These are phyloP conservation scores for Mythimna albipuncta DNA, from an alignment of 2,888 invertebrate genomes.

Conservation along the genomic window DNA sequence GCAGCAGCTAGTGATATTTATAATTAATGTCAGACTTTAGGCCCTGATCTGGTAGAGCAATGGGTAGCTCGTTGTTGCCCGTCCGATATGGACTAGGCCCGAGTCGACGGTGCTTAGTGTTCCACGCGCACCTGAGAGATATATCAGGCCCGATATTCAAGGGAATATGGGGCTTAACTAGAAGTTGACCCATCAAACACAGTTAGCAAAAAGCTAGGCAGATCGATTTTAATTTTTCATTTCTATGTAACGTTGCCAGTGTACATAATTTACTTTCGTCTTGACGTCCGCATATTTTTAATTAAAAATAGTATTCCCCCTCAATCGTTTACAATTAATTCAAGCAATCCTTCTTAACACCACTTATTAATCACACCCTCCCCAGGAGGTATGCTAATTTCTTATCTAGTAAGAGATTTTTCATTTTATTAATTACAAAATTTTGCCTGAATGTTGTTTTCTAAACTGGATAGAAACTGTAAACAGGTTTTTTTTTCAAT, in stretches of 20 bases:
- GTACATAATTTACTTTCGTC: neutral
- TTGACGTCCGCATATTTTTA: neutral
- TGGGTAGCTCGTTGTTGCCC: too few relatives aligned
- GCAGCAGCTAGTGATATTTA: too few relatives aligned
- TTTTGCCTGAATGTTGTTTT: slow-evolving; percentile 57
- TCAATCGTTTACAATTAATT: slow-evolving; percentile 51
- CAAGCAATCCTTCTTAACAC: slow-evolving; percentile 43
- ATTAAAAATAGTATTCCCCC: slow-evolving; percentile 39
- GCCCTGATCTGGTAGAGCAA: too few relatives aligned
- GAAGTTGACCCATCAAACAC: too few relatives aligned
- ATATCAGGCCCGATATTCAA: too few relatives aligned
- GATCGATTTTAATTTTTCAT: neutral
- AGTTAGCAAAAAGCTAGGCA: too few relatives aligned
- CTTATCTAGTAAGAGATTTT: slow-evolving; percentile 58
- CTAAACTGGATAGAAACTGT: slow-evolving; percentile 65
- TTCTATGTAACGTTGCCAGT: neutral
- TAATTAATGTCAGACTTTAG: too few relatives aligned
- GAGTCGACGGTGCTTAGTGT: too few relatives aligned
- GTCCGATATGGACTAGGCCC: too few relatives aligned
- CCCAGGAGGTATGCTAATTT: slow-evolving; percentile 65
- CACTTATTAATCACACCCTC: slow-evolving; percentile 64
- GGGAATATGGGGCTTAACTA: too few relatives aligned
- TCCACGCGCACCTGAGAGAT: too few relatives aligned
- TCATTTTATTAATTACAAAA: slow-evolving; percentile 68
- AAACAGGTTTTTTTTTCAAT: slow-evolving; percentile 41